phyloP scores from a whole-genome alignment of 2,797 vertebrate species.

The Chelon auratus region DNA sequence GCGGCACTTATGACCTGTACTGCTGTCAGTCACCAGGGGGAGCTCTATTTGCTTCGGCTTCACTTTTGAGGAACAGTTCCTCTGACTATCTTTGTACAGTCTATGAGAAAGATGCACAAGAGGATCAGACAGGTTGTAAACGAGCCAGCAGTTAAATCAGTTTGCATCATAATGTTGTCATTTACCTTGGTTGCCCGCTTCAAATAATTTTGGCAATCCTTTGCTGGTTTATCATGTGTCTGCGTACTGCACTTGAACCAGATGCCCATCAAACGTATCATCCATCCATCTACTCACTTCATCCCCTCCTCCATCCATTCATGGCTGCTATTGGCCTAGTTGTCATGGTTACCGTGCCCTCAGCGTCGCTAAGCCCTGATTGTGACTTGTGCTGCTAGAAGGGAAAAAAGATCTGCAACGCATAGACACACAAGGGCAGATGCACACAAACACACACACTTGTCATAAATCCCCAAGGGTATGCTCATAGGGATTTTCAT shows the following conservation, averaged over 20 bases:
- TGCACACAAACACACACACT: neutral
- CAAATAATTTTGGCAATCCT: neutral
- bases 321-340: conserved; percentile 64
- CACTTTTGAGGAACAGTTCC: too few species aligned
- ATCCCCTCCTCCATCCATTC: conserved; percentile 68
- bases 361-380: conserved; percentile 55
- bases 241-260: conserved; percentile 27
- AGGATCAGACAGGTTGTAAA: neutral
- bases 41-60: too few species aligned
- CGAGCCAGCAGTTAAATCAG: neutral
- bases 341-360: conserved; percentile 78
- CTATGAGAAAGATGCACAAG: too few species aligned
- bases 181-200: neutral
- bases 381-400: conserved; percentile 51
- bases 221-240: too few species aligned
- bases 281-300: conserved; percentile 53
- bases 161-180: neutral
- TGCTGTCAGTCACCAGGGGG: too few species aligned
- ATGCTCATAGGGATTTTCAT: conserved; percentile 42
- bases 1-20: too few species aligned
- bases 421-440: conserved; percentile 6
- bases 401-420: conserved; percentile 33
- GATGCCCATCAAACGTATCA: conserved; percentile 39
- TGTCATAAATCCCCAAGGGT: conserved; percentile 16
- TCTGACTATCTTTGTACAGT: too few species aligned